Evolutionary conservation across 2,797 vertebrate species (phyloP).

Genomic region (Cuculus canorus): DNA sequence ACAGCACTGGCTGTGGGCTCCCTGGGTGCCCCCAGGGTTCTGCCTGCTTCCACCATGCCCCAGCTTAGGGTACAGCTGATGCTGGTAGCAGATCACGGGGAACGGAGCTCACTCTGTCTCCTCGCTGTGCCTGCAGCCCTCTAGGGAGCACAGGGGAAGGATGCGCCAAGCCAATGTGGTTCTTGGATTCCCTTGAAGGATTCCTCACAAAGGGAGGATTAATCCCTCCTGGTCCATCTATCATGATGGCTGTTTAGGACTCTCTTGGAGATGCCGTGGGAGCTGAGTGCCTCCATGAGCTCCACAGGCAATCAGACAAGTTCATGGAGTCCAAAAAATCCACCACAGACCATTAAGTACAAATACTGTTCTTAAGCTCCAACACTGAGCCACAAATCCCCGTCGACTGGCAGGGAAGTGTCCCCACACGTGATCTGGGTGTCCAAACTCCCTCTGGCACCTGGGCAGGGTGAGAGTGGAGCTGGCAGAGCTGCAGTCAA

Average conservation of each 20-base stretch:
- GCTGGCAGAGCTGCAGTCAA: not conserved
- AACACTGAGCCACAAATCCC: not conserved
- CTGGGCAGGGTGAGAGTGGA: not conserved
- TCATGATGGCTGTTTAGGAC: not conserved
- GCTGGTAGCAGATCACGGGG: not conserved
- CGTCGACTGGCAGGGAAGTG: not conserved
- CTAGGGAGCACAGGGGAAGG: rapidly evolving
- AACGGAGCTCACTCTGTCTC: not conserved
- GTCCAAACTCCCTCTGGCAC: not conserved
- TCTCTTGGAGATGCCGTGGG: not conserved
- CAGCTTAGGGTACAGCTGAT: not conserved
- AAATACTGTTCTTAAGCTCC: not conserved
- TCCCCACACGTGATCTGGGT: not conserved
- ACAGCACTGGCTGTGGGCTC: not conserved
- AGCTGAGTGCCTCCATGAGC: not conserved
- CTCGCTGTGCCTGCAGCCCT: not conserved
- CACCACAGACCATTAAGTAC: not conserved
- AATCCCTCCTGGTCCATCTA: not conserved
- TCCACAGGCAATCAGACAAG: not conserved
- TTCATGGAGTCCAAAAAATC: not conserved
- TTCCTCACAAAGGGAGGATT: not conserved
- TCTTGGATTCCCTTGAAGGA: not conserved
- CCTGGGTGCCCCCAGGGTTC: not conserved
- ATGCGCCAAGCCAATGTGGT: rapidly evolving
- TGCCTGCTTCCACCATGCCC: not conserved